These are phyloP conservation scores for Lagopus muta DNA, from an alignment of 2,113 vertebrate species.

Conservation along the genomic window DNA sequence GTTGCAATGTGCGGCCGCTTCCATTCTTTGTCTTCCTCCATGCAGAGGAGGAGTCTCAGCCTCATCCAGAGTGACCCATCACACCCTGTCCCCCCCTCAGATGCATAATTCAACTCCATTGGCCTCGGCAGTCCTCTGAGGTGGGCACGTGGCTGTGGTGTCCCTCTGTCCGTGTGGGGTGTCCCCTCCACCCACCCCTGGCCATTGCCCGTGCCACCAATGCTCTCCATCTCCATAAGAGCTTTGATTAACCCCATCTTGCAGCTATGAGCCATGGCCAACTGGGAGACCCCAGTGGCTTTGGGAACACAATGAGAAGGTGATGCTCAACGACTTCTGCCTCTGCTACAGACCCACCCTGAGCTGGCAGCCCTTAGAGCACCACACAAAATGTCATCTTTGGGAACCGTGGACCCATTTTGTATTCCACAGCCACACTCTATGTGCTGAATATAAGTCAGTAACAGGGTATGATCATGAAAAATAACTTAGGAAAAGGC, in stretches of 20 bases:
- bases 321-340: background rate
- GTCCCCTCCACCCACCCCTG: background rate
- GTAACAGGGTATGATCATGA: background rate
- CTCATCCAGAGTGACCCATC: constrained; percentile 61
- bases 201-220: background rate
- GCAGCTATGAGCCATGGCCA: fast-evolving
- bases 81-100: background rate
- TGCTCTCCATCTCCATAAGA: fast-evolving
- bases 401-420: background rate
- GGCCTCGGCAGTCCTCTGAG: background rate
- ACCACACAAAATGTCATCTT: background rate
- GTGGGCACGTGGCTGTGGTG: background rate
- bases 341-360: background rate
- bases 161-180: background rate
- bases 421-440: constrained; percentile 9
- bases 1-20: constrained; percentile 60
- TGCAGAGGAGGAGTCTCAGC: constrained; percentile 67
- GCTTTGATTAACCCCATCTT: background rate
- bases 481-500: constrained; percentile 41
- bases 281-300: fast-evolving
- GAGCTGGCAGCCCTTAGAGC: background rate
- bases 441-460: background rate
- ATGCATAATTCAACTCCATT: background rate
- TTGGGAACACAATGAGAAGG: background rate
- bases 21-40: constrained; percentile 70